These are phyloP conservation scores for Brachylomia viminalis DNA, from an alignment of 2,888 invertebrate genomes.

Conservation along the genomic window DNA sequence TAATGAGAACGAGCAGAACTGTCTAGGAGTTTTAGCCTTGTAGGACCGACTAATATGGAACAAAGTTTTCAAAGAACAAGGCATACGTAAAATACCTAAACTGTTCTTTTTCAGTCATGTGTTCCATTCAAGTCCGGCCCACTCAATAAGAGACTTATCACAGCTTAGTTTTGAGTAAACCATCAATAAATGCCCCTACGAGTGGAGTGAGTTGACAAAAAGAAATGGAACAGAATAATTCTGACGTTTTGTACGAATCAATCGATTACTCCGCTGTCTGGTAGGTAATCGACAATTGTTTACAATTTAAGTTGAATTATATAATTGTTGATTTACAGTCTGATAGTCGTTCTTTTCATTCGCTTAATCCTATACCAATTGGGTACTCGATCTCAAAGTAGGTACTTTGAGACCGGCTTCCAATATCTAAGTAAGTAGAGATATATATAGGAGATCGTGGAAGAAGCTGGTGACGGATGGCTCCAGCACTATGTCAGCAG, in stretches of 20 bases:
- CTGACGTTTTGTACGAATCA: conserved; percentile 68
- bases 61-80: not conserved
- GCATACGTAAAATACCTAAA: not conserved
- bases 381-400: too few relatives aligned
- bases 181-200: conserved; percentile 70
- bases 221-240: conserved; percentile 67
- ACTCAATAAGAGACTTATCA: conserved; percentile 65
- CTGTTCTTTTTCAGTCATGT: not conserved
- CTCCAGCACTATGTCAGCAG: not conserved
- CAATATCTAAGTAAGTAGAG: too few relatives aligned
- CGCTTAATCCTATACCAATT: too few relatives aligned
- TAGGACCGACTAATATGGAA: not conserved
- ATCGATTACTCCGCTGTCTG: conserved; percentile 46
- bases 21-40: not conserved
- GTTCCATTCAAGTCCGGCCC: conserved; percentile 44
- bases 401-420: too few relatives aligned
- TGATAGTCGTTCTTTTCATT: not conserved
- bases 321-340: conserved; percentile 61
- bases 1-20: too few relatives aligned
- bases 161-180: conserved; percentile 74
- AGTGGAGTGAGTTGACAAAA: conserved; percentile 70
- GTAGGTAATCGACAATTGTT: conserved; percentile 69
- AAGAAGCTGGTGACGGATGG: not conserved
- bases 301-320: conserved; percentile 64
- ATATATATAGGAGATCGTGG: not conserved